Base-by-base conservation (phyloP, 2,113 vertebrate species). In the Gobio gobio region DNA sequence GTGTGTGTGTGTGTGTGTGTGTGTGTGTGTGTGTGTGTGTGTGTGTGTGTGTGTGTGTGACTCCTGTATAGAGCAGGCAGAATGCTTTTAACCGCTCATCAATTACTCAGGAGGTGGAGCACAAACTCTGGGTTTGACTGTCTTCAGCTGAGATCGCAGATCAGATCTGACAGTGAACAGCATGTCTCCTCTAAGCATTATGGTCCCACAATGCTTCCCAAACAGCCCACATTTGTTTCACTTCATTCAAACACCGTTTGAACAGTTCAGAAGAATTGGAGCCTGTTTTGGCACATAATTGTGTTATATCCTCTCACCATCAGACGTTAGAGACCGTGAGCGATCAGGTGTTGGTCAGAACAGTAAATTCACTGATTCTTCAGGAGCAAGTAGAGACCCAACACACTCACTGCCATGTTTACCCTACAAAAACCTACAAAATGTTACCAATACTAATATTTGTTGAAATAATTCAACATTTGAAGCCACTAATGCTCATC, bases 141-240 rank as follows among this genome's bases (percentile, higher is more conserved):
- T 72, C 40, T 64, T 66, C 64, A 66, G 33, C 29, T 68, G 29
- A 33, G 26, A 61, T 66, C 63, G 8, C 59, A 63, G 0, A 66
- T 66, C 29, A 10, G 33, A 70, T 70, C 66, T 40, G 66, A 70
- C 66, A 70, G 66, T 68, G 64, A 36, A 68, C 29, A 68, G 29
- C 16, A 22, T 18, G 36, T 70, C 33, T 70, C 22, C 33, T 70
- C 33, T 0, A 4, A 9, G 16, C 66, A 59, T n/a, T 61, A 24
- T 12, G 6, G 6, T 6, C 54, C 54, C n/a, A 26, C 59, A 14
- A 5, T 5, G 7, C 29, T 9, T 20, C 29, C 8, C 33, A 18
- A 68, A 40, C 64, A 68, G 20, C 8, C 4, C 66, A 70, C 66
- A 70, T 40, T 40, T 40, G 18, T 40, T 70, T 22, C 33, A 70